Evolutionary conservation across 2,888 invertebrate genomes (phyloP).

Genomic region (Netelia inedita): DNA sequence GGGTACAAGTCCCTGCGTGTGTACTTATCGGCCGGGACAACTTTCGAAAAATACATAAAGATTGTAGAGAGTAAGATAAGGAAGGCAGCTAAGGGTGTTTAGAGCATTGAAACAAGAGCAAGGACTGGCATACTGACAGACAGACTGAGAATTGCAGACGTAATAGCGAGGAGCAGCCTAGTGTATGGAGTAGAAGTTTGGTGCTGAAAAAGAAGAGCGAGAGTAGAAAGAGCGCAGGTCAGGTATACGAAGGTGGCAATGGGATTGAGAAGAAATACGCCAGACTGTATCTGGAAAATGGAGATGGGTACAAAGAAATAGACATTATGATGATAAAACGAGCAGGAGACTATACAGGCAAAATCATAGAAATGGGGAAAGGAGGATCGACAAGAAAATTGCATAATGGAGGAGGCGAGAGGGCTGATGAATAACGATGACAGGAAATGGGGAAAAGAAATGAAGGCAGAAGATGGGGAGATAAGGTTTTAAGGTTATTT

Average conservation of each 20-base stretch:
- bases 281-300: constrained; percentile 31
- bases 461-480: neutral
- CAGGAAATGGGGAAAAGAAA: neutral
- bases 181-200: constrained; percentile 66
- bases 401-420: neutral
- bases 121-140: constrained; percentile 30
- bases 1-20: constrained; percentile 63
- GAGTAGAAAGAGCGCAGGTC: constrained; percentile 16
- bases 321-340: neutral
- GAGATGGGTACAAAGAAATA: constrained; percentile 15
- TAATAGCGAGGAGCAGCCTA: constrained; percentile 36
- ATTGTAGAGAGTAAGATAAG: constrained; percentile 35
- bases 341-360: neutral
- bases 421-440: neutral
- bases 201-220: constrained; percentile 43
- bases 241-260: constrained; percentile 19
- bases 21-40: constrained; percentile 41
- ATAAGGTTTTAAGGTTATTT: neutral
- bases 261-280: constrained; percentile 30
- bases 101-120: constrained; percentile 52
- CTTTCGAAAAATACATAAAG: constrained; percentile 29
- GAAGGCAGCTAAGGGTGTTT: constrained; percentile 17
- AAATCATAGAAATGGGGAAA: neutral
- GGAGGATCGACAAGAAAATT: neutral
- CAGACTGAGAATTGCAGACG: constrained; percentile 46